These are phyloP conservation scores for Polyploca ridens DNA, from an alignment of 2,888 invertebrate genomes.

Conservation along the genomic window DNA sequence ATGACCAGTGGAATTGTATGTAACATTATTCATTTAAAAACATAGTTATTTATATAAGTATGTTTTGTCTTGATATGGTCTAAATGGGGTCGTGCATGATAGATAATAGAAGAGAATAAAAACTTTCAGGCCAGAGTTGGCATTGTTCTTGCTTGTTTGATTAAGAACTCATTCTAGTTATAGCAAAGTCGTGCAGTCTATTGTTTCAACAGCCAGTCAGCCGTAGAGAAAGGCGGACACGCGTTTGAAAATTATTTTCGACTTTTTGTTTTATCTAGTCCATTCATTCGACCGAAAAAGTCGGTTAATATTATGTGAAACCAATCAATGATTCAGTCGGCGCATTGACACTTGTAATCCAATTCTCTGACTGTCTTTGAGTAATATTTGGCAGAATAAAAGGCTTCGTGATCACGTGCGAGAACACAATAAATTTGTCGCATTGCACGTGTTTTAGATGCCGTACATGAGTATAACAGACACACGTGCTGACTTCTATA, in stretches of 20 bases:
- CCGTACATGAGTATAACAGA: not conserved
- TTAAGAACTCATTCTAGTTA: not conserved
- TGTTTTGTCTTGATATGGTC: not conserved
- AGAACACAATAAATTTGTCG: not conserved
- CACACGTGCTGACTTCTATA: not conserved
- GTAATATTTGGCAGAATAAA: slow-evolving; percentile 5
- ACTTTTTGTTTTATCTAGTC: not conserved
- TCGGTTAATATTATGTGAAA: not conserved
- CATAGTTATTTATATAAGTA: too few species aligned
- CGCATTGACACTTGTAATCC: slow-evolving; percentile 26
- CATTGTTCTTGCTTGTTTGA: not conserved
- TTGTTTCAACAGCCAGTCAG: slow-evolving; percentile 2
- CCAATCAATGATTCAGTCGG: slow-evolving; percentile 5
- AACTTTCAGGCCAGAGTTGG: not conserved
- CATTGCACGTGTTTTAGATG: slow-evolving; percentile 1
- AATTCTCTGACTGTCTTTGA: slow-evolving; percentile 21
- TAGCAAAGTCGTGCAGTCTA: not conserved
- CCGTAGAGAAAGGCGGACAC: not conserved
- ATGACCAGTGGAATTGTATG: too few species aligned
- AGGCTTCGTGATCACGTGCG: slow-evolving; percentile 7
- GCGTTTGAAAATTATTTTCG: not conserved
- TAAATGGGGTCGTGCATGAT: not conserved
- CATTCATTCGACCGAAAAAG: not conserved
- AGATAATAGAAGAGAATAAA: not conserved
- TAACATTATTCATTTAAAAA: too few species aligned